Percentiles rank a stretch among this genome's conserved stretches.
Conservation (phyloP, 2,888 invertebrate genomes). For the Nycteola revayana region DNA sequence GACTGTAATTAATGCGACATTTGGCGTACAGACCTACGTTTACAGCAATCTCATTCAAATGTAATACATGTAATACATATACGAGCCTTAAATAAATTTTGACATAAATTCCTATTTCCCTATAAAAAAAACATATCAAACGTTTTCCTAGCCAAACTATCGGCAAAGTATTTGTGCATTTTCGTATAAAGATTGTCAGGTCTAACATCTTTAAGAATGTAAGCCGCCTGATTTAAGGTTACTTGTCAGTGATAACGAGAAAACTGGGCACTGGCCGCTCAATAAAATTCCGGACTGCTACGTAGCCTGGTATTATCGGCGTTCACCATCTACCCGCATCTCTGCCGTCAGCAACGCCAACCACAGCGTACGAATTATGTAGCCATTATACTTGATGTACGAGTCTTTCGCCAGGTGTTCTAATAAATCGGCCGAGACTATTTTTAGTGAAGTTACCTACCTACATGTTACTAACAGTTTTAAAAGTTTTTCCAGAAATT, state of each 20-base stretch:
- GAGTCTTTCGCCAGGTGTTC: constrained; percentile 44
- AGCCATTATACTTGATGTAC: constrained; percentile 61
- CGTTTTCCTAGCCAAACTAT: no score
- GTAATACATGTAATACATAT: no score
- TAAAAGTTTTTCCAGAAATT: no score
- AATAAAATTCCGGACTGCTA: constrained; percentile 64
- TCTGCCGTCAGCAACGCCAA: constrained; percentile 57
- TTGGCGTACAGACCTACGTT: no score
- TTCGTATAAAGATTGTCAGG: no score
- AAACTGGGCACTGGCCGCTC: constrained; percentile 64
- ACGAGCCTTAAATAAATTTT: no score
- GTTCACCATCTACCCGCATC: constrained; percentile 66
- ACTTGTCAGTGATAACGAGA: constrained; percentile 70
- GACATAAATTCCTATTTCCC: no score
- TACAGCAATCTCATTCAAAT: no score
- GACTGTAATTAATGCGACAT: no score
- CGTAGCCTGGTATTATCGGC: constrained; percentile 43
- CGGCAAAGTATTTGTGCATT: no score
- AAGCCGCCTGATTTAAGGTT: constrained; percentile 71
- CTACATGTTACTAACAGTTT: no score
- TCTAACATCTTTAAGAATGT: constrained; percentile 67
- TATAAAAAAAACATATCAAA: no score
- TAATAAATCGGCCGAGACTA: constrained; percentile 41
- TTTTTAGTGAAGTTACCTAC: constrained; percentile 13
- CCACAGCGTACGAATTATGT: constrained; percentile 62